phyloP scores from a whole-genome alignment of 2,113 vertebrate species.

The Proterorhinus semilunaris region DNA sequence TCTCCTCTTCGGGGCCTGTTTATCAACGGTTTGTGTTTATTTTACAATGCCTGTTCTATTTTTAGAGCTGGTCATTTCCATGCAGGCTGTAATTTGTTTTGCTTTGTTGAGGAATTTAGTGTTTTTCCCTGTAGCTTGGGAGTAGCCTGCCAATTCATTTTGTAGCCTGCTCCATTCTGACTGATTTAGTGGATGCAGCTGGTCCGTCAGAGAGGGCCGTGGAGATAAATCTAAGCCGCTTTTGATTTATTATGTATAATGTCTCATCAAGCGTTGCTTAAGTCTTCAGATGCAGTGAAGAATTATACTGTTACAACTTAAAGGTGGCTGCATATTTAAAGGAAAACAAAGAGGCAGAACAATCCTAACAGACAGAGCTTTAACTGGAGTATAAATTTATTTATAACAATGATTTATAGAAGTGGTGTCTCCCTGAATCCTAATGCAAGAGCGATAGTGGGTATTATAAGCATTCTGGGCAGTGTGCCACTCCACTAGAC shows the following conservation, averaged over 20 bases:
- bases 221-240: conserved; percentile 69
- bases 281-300: conserved; percentile 61
- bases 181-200: conserved; percentile 69
- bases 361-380: conserved; percentile 39
- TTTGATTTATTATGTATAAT: conserved; percentile 76
- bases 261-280: conserved; percentile 71
- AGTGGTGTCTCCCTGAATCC: conserved; percentile 42
- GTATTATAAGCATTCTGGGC: conserved; percentile 61
- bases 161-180: conserved; percentile 58
- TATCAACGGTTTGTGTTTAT: conserved; percentile 73
- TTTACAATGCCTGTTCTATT: conserved; percentile 68
- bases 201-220: conserved; percentile 51
- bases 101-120: conserved; percentile 59
- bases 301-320: conserved; percentile 58
- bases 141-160: conserved; percentile 67
- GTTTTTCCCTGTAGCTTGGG: conserved; percentile 31
- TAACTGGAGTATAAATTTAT: conserved; percentile 17
- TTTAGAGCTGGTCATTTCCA: conserved; percentile 69
- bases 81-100: conserved; percentile 61
- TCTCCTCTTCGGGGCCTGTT: conserved; percentile 68
- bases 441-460: conserved; percentile 50
- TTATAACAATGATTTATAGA: conserved; percentile 29
- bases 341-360: conserved; percentile 23
- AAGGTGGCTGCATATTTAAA: conserved; percentile 58
- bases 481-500: conserved; percentile 59